phyloP scores from a whole-genome alignment of 2,797 vertebrate genomes.

The Oreochromis grahami region DNA sequence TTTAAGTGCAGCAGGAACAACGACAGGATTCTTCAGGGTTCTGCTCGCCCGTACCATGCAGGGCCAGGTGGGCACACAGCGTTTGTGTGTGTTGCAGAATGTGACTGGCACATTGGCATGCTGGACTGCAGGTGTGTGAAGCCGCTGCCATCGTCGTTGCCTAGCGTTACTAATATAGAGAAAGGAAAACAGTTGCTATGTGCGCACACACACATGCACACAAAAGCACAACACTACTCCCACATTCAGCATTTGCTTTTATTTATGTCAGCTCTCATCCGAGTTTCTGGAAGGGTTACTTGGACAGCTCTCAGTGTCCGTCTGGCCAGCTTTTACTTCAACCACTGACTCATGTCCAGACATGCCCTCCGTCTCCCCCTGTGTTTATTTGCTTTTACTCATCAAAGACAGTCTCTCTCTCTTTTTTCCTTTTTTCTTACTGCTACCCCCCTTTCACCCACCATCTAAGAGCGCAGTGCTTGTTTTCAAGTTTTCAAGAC shows the following conservation, averaged over 20 bases:
- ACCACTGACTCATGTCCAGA: constrained; percentile 67
- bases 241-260: constrained; percentile 27
- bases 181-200: constrained; percentile 41
- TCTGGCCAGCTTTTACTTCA: constrained; percentile 50
- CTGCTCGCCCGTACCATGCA: constrained; percentile 39
- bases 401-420: constrained; percentile 1
- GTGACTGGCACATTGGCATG: constrained; percentile 55
- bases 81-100: neutral
- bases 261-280: constrained; percentile 45
- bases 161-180: constrained; percentile 38
- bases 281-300: constrained; percentile 46
- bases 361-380: constrained; percentile 35
- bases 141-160: constrained; percentile 54
- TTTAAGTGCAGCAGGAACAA: constrained; percentile 51
- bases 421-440: neutral
- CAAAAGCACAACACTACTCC: constrained; percentile 9
- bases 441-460: constrained; percentile 8
- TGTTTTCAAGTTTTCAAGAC: neutral
- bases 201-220: neutral
- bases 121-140: constrained; percentile 62
- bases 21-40: constrained; percentile 47
- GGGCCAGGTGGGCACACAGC: constrained; percentile 48
- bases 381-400: constrained; percentile 31
- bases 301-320: constrained; percentile 15
- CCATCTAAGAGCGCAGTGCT: constrained; percentile 4